Evolutionary conservation across 2,797 vertebrate genomes (phyloP).

Genomic region (Gallirallus australis): DNA sequence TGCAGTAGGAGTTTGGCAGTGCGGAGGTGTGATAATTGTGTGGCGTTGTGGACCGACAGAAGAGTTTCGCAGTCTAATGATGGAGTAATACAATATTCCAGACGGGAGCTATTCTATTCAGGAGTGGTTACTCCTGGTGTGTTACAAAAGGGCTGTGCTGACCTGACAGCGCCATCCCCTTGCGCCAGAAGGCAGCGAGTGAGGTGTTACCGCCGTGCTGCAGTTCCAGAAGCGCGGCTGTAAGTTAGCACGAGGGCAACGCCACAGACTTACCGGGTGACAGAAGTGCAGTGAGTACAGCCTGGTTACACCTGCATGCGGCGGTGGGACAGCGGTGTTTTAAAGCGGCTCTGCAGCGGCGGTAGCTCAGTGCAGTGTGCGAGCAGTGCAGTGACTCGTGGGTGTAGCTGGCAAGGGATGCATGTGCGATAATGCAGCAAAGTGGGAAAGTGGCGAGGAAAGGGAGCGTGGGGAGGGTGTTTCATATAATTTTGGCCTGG

Average conservation of each 20-base stretch:
- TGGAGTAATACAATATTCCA: constrained; percentile 49
- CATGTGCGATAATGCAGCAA: not conserved
- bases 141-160: not conserved
- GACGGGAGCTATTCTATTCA: not conserved
- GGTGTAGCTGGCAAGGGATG: not conserved
- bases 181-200: not conserved
- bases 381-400: not conserved
- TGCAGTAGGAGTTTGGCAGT: constrained; percentile 40
- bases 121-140: not conserved
- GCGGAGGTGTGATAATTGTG: not conserved
- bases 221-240: not conserved
- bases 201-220: not conserved
- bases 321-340: not conserved
- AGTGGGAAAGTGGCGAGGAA: not conserved
- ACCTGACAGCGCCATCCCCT: not conserved
- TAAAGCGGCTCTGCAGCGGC: not conserved
- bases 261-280: not conserved
- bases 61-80: constrained; percentile 6
- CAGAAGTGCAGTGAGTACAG: not conserved
- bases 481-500: not conserved
- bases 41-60: constrained; percentile 13
- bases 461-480: not conserved
- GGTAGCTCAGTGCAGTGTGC: not conserved
- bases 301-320: not conserved
- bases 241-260: not conserved